Percentiles rank a stretch among this genome's conserved stretches.
These are phyloP conservation scores for Cygnus atratus DNA, from an alignment of 2,113 vertebrate species.

Conservation along the genomic window DNA sequence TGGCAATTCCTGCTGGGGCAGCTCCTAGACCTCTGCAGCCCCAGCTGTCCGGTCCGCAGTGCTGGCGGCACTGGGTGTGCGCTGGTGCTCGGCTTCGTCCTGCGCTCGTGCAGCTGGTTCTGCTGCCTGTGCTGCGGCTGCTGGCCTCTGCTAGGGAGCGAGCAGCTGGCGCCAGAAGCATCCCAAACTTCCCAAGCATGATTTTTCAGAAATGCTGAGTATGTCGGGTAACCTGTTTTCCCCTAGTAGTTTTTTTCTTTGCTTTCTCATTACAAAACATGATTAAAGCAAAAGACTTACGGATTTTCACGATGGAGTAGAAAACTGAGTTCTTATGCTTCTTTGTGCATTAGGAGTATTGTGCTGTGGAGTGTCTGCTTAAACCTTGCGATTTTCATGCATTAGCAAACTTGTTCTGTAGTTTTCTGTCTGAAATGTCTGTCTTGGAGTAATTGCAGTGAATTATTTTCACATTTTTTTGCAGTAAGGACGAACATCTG, in stretches of 20 bases:
- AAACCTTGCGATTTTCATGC: neutral
- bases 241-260: neutral
- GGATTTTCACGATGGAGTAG: neutral
- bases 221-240: neutral
- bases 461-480: neutral
- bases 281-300: neutral
- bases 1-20: neutral
- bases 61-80: fast-evolving
- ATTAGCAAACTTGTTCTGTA: neutral
- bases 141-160: neutral
- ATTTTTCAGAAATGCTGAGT: neutral
- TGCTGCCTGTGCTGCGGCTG: neutral
- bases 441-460: neutral
- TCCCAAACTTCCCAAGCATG: slow-evolving; percentile 5
- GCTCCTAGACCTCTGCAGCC: neutral
- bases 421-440: neutral
- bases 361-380: neutral
- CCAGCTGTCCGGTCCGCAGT: neutral
- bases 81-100: neutral
- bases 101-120: neutral
- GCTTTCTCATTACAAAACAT: neutral
- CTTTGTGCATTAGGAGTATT: neutral
- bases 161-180: slow-evolving; percentile 40
- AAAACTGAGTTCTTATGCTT: neutral
- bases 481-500: neutral